phyloP scores from a whole-genome alignment of 2,113 vertebrate species.

The Acanthochromis polyacanthus region DNA sequence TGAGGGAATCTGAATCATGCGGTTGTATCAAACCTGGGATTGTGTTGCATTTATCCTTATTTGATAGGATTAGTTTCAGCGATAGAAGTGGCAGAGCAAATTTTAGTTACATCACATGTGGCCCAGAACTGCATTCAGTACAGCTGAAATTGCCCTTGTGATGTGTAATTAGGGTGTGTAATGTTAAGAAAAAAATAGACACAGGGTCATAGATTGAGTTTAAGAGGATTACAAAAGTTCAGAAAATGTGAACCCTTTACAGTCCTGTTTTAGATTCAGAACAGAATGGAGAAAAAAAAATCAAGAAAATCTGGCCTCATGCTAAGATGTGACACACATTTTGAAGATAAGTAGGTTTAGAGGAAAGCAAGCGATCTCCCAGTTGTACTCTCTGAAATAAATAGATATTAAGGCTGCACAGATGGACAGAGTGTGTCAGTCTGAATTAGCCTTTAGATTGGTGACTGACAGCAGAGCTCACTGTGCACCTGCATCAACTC shows the following conservation, averaged over 20 bases:
- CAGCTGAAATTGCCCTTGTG: constrained; percentile 18
- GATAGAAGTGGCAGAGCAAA: constrained; percentile 46
- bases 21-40: constrained; percentile 68
- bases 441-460: constrained; percentile 65
- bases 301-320: background rate
- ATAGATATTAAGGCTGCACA: constrained; percentile 45
- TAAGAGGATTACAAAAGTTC: constrained; percentile 59
- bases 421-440: constrained; percentile 53
- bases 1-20: constrained; percentile 30
- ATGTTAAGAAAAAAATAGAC: background rate
- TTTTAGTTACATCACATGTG: constrained; percentile 42
- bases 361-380: constrained; percentile 30
- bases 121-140: constrained; percentile 23
- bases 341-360: constrained; percentile 30
- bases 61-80: constrained; percentile 77
- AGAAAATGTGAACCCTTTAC: constrained; percentile 27
- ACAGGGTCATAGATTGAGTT: constrained; percentile 39
- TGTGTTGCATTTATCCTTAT: constrained; percentile 64
- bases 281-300: constrained; percentile 24
- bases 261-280: background rate
- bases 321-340: constrained; percentile 5
- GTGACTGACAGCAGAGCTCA: constrained; percentile 65
- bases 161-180: constrained; percentile 59
- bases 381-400: constrained; percentile 48
- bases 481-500: constrained; percentile 44